Base-by-base conservation (phyloP, 2,888 invertebrate genomes). In the Clostera curtula region DNA sequence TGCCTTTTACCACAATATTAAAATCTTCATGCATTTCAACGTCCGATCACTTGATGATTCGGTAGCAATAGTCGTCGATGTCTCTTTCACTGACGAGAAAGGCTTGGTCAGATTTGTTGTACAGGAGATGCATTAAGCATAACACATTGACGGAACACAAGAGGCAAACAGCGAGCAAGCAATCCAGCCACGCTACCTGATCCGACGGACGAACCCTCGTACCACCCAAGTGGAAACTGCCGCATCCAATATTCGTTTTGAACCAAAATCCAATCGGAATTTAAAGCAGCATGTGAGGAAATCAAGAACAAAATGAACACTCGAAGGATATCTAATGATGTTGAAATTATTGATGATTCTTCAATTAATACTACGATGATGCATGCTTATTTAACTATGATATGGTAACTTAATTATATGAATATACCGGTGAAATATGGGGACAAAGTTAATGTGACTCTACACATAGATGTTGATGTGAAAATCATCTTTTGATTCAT, bases 151-250 rank as follows among this genome's bases (percentile, higher is more conserved):
- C 76, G 53, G 88, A 87, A 74, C 88, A 87, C 75, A 90, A 77
- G 43, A 89, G 83, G 68, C 87, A 85, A 58, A 89, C 77, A 79
- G 89, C 89, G 77, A 89, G 83, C 69, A 89, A 83, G 77, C 89
- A 84, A 84, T 90, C 89, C 71, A 88, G 86, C 86, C 89, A 90
- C 87, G 89, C 89, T 91, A 92, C 91, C 91, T 92, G 90, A 86
- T 90, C 89, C 82, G 90, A 89, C 87, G 79, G 73, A 74, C 88
- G 84, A 82, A 73, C 79, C 86, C 88, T 82, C 63, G 64, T 56
- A 45, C 63, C 64, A 41, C 82, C 82, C 74, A 85, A 71, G 67
- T 84, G 85, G 71, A 79, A 84, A 75, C 85, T 85, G 84, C 72
- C 68, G 53, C 56, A 49, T 46, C 56, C 59, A 51, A 59, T 57